A percentile compares a stretch with the other conserved stretches of the same genome.
These are phyloP conservation scores for Apostichopus japonicus DNA, from an alignment of 35 echinoderm and acorn worm species.

Conservation along the genomic window DNA sequence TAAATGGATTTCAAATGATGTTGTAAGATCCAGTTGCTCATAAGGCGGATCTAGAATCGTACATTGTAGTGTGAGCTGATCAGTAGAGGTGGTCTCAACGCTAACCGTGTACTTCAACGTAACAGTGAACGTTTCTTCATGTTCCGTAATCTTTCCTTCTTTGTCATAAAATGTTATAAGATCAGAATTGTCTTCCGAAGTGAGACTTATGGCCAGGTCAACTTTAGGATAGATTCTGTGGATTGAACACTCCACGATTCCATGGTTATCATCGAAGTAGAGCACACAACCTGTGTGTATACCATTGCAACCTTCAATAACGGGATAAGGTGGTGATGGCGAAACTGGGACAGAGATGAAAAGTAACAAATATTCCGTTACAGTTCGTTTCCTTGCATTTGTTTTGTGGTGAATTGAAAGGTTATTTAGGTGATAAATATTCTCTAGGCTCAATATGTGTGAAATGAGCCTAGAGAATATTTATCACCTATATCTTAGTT, in stretches of 20 bases:
- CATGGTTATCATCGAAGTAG: neutral
- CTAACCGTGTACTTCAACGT: neutral
- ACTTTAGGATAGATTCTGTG: neutral
- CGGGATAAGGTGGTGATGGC: neutral
- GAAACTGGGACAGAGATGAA: neutral
- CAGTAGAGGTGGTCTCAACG: neutral
- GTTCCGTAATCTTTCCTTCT: neutral
- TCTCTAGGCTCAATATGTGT: too few relatives aligned
- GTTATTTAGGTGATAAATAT: too few relatives aligned
- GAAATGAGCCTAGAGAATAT: too few relatives aligned
- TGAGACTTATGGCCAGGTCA: neutral
- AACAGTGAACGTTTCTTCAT: neutral
- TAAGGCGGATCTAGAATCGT: neutral
- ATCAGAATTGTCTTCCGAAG: neutral
- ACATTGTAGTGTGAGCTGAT: neutral
- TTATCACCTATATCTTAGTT: too few relatives aligned
- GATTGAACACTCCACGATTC: neutral
- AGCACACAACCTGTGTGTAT: neutral
- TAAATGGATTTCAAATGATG: too few relatives aligned
- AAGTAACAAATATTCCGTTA: too few relatives aligned
- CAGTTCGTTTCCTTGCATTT: too few relatives aligned
- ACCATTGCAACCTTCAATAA: neutral
- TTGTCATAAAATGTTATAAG: neutral
- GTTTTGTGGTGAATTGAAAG: too few relatives aligned
- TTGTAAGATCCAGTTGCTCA: neutral